Conservation (phyloP, 2,113 vertebrate genomes). For the Heterochromis multidens region DNA sequence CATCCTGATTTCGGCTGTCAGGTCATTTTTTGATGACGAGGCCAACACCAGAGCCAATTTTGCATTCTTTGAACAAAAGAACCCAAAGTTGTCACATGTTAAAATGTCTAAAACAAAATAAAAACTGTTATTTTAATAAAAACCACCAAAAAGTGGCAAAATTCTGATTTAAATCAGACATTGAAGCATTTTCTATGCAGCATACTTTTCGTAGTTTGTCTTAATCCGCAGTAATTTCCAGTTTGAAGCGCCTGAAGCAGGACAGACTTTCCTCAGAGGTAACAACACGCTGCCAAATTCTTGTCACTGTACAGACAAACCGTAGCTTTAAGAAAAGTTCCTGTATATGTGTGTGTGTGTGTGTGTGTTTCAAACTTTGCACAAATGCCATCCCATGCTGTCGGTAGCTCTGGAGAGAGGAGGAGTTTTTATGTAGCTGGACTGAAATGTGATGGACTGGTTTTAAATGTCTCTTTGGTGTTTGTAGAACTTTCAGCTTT, state of each 20-base stretch:
- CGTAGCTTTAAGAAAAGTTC: conserved; percentile 16
- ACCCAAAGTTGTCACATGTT: neutral
- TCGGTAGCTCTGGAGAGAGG: neutral
- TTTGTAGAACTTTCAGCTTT: neutral
- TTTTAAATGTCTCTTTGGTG: neutral
- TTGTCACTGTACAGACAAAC: neutral
- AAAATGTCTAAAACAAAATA: neutral
- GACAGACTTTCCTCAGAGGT: neutral
- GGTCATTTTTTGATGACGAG: neutral
- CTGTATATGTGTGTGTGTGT: neutral
- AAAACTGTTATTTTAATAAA: neutral
- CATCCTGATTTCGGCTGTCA: no score
- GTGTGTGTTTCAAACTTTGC: neutral
- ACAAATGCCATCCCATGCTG: neutral
- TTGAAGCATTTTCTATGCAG: neutral
- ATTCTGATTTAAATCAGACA: neutral
- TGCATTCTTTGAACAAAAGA: no score
- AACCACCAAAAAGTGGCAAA: neutral
- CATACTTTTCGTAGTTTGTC: neutral
- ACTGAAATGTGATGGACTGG: neutral
- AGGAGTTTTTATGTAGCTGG: neutral
- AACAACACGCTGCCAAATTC: conserved; percentile 3
- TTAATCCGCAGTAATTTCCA: fast-evolving
- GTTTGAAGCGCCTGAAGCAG: neutral
- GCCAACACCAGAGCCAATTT: neutral